These are phyloP conservation scores for Vultur gryphus DNA, from an alignment of 2,797 vertebrate species.

Conservation along the genomic window DNA sequence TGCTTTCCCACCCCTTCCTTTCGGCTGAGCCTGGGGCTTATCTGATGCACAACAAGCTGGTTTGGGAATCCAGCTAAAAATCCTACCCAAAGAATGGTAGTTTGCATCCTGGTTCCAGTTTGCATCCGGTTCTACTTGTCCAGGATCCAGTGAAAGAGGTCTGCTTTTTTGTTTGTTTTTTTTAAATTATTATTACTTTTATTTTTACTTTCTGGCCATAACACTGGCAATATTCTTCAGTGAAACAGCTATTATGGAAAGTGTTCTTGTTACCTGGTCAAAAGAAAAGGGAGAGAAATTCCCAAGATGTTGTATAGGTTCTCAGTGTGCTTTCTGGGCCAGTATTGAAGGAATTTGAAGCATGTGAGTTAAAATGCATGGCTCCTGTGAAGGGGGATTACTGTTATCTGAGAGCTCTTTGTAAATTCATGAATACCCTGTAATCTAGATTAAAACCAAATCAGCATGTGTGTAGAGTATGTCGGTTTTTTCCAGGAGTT, in stretches of 20 bases:
- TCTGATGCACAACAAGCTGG: not conserved
- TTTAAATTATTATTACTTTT: not conserved
- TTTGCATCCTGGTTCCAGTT: not conserved
- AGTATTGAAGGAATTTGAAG: conserved; percentile 4
- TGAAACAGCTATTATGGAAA: not conserved
- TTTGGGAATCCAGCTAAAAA: not conserved
- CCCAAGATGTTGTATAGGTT: not conserved
- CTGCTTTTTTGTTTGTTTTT: not conserved
- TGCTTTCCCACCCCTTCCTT: not conserved
- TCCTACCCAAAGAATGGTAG: not conserved
- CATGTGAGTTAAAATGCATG: not conserved
- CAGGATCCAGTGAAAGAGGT: not conserved
- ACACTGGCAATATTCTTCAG: not conserved
- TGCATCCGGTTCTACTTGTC: not conserved
- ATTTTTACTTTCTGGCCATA: not conserved
- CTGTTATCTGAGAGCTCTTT: not conserved
- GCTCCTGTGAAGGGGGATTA: not conserved
- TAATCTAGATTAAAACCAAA: not conserved
- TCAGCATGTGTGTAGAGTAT: not conserved
- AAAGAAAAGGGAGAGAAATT: not conserved
- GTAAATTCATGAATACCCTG: not conserved
- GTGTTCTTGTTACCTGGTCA: not conserved
- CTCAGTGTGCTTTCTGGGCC: not conserved
- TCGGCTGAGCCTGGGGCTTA: not conserved
- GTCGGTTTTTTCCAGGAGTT: not conserved